Evolutionary conservation across 2,113 vertebrate species (phyloP).

Genomic region (Proteles cristata): DNA sequence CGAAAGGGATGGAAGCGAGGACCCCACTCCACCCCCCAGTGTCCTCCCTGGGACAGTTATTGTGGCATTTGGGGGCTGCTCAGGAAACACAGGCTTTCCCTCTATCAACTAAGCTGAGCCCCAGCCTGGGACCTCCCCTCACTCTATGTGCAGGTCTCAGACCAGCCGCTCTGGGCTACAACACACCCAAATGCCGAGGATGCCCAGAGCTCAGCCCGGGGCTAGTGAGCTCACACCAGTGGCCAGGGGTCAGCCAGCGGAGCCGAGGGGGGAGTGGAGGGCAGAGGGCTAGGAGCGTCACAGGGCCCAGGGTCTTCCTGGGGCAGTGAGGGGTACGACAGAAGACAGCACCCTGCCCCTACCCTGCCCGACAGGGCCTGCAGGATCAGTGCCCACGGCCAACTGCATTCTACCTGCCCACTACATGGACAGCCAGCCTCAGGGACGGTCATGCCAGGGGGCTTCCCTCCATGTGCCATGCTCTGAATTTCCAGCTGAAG

Average conservation of each 20-base stretch:
- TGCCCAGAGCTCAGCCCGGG: neutral
- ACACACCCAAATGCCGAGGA: neutral
- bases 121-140: neutral
- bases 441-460: neutral
- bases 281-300: too few relatives aligned
- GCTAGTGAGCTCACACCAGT: neutral
- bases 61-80: neutral
- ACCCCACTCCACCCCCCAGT: neutral
- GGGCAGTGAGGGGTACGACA: neutral
- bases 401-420: neutral
- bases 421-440: neutral
- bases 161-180: neutral
- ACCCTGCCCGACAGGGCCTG: neutral
- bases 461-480: neutral
- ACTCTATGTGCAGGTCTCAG: neutral
- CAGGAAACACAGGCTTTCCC: neutral
- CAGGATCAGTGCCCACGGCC: neutral
- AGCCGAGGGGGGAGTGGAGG: accelerated
- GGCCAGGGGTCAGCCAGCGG: neutral
- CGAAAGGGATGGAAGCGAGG: neutral
- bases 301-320: neutral
- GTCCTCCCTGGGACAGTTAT: neutral
- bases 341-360: neutral
- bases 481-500: neutral
- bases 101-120: neutral